Base-by-base conservation (phyloP, 2,113 vertebrate species). In the Rhinolophus sinicus region DNA sequence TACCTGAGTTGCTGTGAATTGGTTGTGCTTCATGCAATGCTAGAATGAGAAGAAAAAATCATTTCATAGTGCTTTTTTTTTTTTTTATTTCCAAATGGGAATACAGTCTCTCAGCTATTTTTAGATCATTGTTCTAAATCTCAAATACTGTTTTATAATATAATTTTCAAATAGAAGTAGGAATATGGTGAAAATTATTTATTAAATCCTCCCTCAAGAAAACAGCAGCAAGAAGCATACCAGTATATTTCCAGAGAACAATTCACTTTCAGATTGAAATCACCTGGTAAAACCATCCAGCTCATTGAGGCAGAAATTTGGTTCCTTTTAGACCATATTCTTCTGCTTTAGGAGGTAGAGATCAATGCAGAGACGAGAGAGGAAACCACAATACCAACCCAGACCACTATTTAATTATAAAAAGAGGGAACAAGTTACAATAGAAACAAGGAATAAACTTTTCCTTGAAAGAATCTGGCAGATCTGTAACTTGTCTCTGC, bases 61-160 rank as follows among this genome's bases (percentile, higher is more conserved):
- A 90, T 89, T 93, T 96, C 83, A 84, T 38, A 93, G 56, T 12
- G 18, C 33, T 80, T 90, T 90, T 72, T 93, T 92, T 70, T 72
- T 28, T 80, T 90, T 90, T 72, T 93, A 90, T 70, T 72, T 28
- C 77, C 77, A 96, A 95, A 69, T 44, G 70, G 44, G 52, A 90
- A 26, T 44, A 93, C 8, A 86, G 69, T 96, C 65, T 77, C 76
- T 84, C 50, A 56, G 92, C 69, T 97, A 97, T 96, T 97, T 96
- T 97, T 92, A 97, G 94, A 64, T 89, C 64, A 93, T 89, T 97
- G 82, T 97, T 95, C 93, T 94, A 93, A 95, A 86, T 76, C 60
- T 47, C 77, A 89, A 88, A 91, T 78, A 83, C 58, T 89, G 75
- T 72, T 94, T 95, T 97, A 95, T 70, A 86, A 81, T 97, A 33